These are phyloP conservation scores for Guaruba guarouba DNA, from an alignment of 2,113 vertebrate genomes.

Conservation along the genomic window DNA sequence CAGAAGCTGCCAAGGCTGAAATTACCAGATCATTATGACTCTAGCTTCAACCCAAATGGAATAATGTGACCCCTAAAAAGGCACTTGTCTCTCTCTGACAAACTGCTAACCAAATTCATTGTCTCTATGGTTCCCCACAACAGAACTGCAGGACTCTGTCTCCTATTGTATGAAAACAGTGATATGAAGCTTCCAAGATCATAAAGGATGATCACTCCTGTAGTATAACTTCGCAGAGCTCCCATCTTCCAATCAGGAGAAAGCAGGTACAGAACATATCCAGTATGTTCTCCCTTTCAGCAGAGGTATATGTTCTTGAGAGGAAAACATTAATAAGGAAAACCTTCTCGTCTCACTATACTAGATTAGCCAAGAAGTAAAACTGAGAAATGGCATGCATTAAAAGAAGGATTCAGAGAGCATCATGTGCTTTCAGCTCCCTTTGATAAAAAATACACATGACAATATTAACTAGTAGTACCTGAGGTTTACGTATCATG, in stretches of 20 bases:
- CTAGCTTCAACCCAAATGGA: neutral
- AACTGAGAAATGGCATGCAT: neutral
- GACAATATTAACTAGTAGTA: neutral
- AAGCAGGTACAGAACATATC: neutral
- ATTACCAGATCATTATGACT: neutral
- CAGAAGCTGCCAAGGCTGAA: neutral
- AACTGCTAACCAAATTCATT: neutral
- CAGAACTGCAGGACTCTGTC: neutral
- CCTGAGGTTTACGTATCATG: neutral
- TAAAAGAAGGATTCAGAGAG: neutral
- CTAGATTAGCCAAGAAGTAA: neutral
- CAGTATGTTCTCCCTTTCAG: neutral
- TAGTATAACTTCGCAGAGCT: neutral
- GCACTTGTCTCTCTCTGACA: neutral
- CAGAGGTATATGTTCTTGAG: neutral
- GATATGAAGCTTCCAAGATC: neutral
- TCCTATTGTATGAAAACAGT: neutral
- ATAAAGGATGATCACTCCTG: neutral
- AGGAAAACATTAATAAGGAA: neutral
- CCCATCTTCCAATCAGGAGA: neutral
- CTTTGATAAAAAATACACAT: neutral
- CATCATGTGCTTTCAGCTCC: neutral
- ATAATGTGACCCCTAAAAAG: neutral
- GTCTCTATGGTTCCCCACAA: neutral
- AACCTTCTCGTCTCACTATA: neutral